Base-by-base conservation (phyloP, 2,888 invertebrate species). In the Falcaria lacertinaria region DNA sequence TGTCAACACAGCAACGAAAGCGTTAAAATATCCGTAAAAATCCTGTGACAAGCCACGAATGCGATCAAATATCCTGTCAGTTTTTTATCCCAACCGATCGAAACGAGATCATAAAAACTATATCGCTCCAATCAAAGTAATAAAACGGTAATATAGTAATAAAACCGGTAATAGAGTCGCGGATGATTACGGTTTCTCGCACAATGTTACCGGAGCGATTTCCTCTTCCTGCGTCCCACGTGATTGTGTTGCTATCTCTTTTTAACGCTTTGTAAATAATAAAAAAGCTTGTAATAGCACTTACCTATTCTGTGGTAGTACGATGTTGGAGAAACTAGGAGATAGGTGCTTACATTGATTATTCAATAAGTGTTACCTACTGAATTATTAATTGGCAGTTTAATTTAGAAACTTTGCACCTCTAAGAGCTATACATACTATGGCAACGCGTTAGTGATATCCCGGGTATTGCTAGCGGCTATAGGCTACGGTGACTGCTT, bases 141-240 rank as follows among this genome's bases (percentile, higher is more conserved):
- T 37, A 37, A 37, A 37, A 37, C 22, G 22, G 22, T 15, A 16
- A 22, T 11, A 28, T 22, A 14, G 22, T 22, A 37, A 15, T 37
- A 37, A 37, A 37, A 37, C 34, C 25, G 34, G 22, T 41, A 35
- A 36, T 41, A 36, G 32, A 36, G 37, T 36, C 14, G n/a, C 32
- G 41, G 43, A 41, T 46, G 47, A 55, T 51, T 43, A 51, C 39
- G 19, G 33, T 46, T 52, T 41, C 43, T 51, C 39, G 22, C 14
- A 32, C 39, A 33, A 38, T 38, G 15, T 41, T 7, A 25, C 16
- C 28, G 32, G 54, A 48, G 32, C 35, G 40, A 49, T 52, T 60
- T 59, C 54, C 47, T 52, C 54, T 60, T 53, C 51, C 41, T 37
- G 17, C 28, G 13, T 60, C 55, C 57, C 57, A 63, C 53, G 60